Conservation (phyloP, 1,140 invertebrate genomes). For the Drosophila bocki region DNA sequence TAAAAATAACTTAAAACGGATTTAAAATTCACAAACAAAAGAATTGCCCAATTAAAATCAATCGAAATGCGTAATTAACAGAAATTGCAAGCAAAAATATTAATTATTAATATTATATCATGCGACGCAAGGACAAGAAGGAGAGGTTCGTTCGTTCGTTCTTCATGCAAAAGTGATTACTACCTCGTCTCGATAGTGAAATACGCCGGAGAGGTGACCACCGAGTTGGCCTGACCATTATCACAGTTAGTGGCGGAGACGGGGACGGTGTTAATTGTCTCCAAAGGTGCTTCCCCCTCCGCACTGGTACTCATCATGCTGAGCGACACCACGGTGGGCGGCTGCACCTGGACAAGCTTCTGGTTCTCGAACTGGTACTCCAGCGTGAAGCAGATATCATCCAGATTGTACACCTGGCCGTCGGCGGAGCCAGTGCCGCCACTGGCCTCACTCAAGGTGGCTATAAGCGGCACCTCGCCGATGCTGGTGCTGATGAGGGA, state of each 20-base stretch:
- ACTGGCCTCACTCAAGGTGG: slow-evolving; percentile 43
- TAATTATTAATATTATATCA: too few relatives aligned
- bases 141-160: neutral
- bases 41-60: neutral
- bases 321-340: slow-evolving; percentile 71
- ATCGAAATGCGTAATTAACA: neutral
- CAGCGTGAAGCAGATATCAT: slow-evolving; percentile 79
- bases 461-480: slow-evolving; percentile 39
- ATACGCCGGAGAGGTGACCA: slow-evolving; percentile 58
- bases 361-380: slow-evolving; percentile 81
- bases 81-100: slow-evolving; percentile 22
- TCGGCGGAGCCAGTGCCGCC: neutral
- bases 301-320: slow-evolving; percentile 50
- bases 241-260: slow-evolving; percentile 41
- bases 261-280: neutral
- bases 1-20: neutral
- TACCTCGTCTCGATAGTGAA: slow-evolving; percentile 77
- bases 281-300: slow-evolving; percentile 17
- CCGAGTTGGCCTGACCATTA: slow-evolving; percentile 32
- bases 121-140: slow-evolving; percentile 11
- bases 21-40: neutral
- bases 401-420: slow-evolving; percentile 62
- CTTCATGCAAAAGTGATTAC: slow-evolving; percentile 19
- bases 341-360: slow-evolving; percentile 80
- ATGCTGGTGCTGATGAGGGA: slow-evolving; percentile 13